phyloP scores from a whole-genome alignment of 2,113 vertebrate species.

The Carassius gibelio region DNA sequence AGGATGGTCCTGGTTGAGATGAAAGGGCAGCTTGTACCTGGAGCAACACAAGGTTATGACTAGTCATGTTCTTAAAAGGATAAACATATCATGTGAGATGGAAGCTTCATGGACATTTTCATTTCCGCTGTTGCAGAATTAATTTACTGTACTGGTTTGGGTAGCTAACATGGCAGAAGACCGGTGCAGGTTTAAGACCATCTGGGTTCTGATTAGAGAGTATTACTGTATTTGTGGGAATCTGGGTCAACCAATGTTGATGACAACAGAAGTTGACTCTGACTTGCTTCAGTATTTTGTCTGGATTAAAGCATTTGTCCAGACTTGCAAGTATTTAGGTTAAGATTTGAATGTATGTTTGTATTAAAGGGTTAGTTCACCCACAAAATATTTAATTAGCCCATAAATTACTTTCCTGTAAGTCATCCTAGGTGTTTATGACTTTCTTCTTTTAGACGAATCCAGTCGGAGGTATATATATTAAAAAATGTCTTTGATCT shows the following conservation, averaged over 20 bases:
- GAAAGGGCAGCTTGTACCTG: background rate
- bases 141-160: background rate
- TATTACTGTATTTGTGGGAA: background rate
- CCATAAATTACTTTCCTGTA: too few relatives aligned
- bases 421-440: too few relatives aligned
- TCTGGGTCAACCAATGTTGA: background rate
- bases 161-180: background rate
- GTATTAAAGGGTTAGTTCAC: too few relatives aligned
- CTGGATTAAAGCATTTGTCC: conserved; percentile 1
- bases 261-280: background rate
- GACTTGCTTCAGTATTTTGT: conserved; percentile 5
- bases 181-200: background rate
- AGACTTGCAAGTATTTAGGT: background rate
- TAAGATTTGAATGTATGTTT: background rate
- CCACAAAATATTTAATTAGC: too few relatives aligned
- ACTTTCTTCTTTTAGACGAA: too few relatives aligned
- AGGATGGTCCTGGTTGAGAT: background rate
- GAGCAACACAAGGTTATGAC: background rate
- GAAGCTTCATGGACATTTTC: background rate
- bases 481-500: too few relatives aligned
- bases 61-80: background rate
- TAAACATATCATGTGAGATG: background rate
- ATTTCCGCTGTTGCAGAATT: background rate
- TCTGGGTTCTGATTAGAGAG: conserved; percentile 1
- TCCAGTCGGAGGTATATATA: too few relatives aligned